A percentile compares a stretch with the other conserved stretches of the same genome.
phyloP scores from a whole-genome alignment of 2,797 vertebrate genomes.

The Gobionotothen gibberifrons region DNA sequence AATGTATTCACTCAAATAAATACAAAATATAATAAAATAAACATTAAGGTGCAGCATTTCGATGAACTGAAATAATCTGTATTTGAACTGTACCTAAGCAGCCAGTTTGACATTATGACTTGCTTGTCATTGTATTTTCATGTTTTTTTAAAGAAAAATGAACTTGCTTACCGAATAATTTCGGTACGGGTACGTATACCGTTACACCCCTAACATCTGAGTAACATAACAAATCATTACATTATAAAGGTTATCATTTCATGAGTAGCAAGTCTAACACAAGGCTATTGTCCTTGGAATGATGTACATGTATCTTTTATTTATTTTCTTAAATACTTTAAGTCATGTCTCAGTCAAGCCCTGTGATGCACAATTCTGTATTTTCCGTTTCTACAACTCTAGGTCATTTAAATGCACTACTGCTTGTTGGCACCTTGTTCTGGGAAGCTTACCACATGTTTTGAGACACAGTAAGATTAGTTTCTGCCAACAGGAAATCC shows the following conservation, averaged over 20 bases:
- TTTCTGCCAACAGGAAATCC: neutral
- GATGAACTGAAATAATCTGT: too few species aligned
- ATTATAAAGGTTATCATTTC: neutral
- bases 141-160: too few species aligned
- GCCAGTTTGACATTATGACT: too few species aligned
- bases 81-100: too few species aligned
- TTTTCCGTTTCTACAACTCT: neutral
- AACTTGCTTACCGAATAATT: too few species aligned
- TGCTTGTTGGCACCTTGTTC: neutral
- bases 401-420: neutral
- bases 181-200: too few species aligned
- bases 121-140: too few species aligned
- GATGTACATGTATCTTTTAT: neutral
- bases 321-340: neutral
- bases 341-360: neutral
- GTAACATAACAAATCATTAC: neutral
- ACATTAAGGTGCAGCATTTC: too few species aligned
- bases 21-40: too few species aligned
- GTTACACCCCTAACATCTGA: too few species aligned
- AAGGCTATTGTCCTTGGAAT: neutral
- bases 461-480: neutral
- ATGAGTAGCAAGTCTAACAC: neutral
- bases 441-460: neutral
- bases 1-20: too few species aligned
- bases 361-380: neutral